phyloP scores from a whole-genome alignment of 2,113 vertebrate genomes.

The Gopherus evgoodei region DNA sequence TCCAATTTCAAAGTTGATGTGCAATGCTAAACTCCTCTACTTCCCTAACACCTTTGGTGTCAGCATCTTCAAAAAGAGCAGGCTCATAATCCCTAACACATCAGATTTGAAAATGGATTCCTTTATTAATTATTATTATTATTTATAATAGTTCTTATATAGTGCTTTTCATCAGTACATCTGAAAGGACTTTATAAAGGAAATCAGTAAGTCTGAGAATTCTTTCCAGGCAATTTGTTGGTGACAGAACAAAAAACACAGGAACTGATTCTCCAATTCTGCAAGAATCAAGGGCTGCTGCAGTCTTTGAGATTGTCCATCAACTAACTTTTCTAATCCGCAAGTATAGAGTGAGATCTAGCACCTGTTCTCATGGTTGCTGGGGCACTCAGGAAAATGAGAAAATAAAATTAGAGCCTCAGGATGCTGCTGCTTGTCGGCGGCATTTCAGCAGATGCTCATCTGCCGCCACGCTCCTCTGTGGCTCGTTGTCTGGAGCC shows the following conservation, averaged over 20 bases:
- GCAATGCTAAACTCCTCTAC: conserved; percentile 5
- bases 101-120: conserved; percentile 61
- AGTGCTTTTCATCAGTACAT: neutral
- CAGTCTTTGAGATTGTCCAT: neutral
- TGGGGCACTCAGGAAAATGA: neutral
- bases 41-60: conserved; percentile 56
- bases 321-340: neutral
- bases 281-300: neutral
- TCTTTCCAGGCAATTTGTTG: conserved; percentile 20
- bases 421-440: no score
- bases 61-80: conserved; percentile 60
- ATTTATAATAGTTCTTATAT: neutral
- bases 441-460: no score
- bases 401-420: neutral
- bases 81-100: conserved; percentile 37
- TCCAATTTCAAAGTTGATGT: conserved; percentile 17
- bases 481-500: no score
- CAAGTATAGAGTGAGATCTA: neutral
- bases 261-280: neutral
- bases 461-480: no score
- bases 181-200: neutral
- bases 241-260: neutral
- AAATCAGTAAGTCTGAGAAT: neutral
- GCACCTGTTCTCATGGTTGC: conserved; percentile 32
- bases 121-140: neutral